Evolutionary conservation across 2,797 vertebrate species (phyloP), one percentile per base, ranked within the genome.

Genomic region (Staurois parvus): DNA sequence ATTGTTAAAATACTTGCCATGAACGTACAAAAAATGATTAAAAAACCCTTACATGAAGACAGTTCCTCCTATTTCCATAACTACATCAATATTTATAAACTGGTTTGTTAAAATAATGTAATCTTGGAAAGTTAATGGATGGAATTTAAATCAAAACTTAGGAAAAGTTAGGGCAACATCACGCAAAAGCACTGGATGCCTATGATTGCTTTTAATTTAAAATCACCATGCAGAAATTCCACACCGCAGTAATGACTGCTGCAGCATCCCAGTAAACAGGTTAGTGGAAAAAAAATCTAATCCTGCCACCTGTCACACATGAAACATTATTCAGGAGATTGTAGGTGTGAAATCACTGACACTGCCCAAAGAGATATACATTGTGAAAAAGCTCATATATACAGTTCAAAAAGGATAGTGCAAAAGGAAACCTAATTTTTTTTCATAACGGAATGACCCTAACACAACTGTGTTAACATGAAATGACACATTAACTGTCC

Each of bases 11-110:
- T 70, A 69, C 42, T 69, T 77, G 75, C 30, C 34, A 67, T 19
- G 62, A 66, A 40, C 5, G 32, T 45, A 30, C 17, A 64, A 45
- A 10, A 56, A 76, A 76, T 78, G 26, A 66, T 67, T 66, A 67
- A 78, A 66, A 76, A 76, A 52, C 26, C 15, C 26, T 52, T 52
- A 76, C 42, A 76, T 74, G 13, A 26, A 74, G 21, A 74, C 30
- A 34, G 24, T 52, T 78, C 29, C 32, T 67, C 12, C 37, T 40
- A 78, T 59, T 64, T 76, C 75, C 13, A 66, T 66, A 76, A 62
- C 42, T 32, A 37, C 52, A 76, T 78, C 56, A 78, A 78, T 78
- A 78, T 78, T 67, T 78, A 78, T 78, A 78, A 24, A 34, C n/a
- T 40, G 24, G 59, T 78, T 66, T 66, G 24, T 48, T 76, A n/a